These are phyloP conservation scores for Macrosteles quadrilineatus DNA, from an alignment of 1,140 invertebrate genomes.

Conservation along the genomic window DNA sequence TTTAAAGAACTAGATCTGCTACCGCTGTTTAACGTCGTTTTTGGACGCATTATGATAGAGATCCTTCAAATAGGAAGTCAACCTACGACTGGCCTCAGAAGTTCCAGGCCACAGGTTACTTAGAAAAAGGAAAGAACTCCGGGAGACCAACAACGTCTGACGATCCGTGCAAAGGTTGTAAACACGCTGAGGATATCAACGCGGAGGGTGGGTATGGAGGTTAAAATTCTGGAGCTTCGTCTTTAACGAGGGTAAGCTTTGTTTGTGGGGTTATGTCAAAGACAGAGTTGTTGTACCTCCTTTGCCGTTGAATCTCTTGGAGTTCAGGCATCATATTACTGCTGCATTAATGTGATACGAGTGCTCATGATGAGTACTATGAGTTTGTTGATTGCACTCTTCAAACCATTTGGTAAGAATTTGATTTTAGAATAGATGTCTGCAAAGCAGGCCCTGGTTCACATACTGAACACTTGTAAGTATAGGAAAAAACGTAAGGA, in stretches of 20 bases:
- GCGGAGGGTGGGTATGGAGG: constrained; percentile 16
- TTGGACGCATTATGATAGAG: constrained; percentile 8
- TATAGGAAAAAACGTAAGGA: neutral
- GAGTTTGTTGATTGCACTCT: neutral
- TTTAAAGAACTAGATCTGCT: constrained; percentile 11
- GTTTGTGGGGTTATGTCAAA: neutral
- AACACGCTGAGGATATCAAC: constrained; percentile 1
- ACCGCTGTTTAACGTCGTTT: constrained; percentile 4
- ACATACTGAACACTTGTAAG: neutral
- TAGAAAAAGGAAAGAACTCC: constrained; percentile 12
- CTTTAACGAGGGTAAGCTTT: neutral
- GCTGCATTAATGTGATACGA: too few relatives aligned
- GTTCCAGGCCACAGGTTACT: constrained; percentile 15
- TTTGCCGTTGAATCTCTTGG: neutral
- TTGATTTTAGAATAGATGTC: constrained; percentile 17
- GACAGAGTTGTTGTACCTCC: neutral
- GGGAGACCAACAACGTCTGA: constrained; percentile 13
- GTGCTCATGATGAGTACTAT: too few relatives aligned
- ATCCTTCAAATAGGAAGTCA: constrained; percentile 9
- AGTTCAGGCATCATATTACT: constrained; percentile 10
- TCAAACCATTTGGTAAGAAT: constrained; percentile 14
- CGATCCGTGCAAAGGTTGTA: neutral
- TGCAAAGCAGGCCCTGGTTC: constrained; percentile 19
- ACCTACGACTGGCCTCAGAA: neutral
- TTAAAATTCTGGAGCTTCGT: neutral